Conservation (phyloP, 2,113 vertebrate genomes). For the Pseudois nayaur region DNA sequence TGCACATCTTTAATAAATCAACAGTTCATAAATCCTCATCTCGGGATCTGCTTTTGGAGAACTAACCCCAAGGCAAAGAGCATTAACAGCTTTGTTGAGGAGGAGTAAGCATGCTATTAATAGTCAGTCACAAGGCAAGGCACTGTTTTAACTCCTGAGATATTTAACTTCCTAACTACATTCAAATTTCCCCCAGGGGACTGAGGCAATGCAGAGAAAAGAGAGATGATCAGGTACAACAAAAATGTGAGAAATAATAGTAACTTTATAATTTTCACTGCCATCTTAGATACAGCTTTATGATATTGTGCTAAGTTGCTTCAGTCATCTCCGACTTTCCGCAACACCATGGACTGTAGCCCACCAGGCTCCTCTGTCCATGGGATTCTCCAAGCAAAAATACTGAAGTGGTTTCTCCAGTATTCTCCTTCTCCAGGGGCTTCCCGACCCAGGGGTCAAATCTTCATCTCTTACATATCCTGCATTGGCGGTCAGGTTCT, state of each 20-base stretch:
- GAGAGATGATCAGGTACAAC: background rate
- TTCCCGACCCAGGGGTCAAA: background rate
- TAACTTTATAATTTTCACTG: background rate
- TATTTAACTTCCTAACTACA: background rate
- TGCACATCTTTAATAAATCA: background rate
- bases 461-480: rapidly evolving
- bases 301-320: background rate
- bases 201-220: background rate
- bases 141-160: background rate
- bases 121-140: background rate
- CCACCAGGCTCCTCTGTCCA: background rate
- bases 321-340: background rate
- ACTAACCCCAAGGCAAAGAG: background rate
- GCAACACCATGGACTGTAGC: background rate
- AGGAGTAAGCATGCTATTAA: background rate
- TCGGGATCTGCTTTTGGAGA: background rate
- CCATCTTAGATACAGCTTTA: background rate
- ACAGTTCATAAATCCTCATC: background rate
- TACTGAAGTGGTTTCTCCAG: background rate
- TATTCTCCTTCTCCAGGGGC: background rate
- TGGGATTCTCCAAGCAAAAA: background rate
- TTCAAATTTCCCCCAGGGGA: background rate
- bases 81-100: background rate
- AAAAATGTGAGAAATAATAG: background rate
- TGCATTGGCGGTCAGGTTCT: background rate